Base-by-base conservation (phyloP, 2,797 vertebrate genomes). In the Holocentrus rufus region DNA sequence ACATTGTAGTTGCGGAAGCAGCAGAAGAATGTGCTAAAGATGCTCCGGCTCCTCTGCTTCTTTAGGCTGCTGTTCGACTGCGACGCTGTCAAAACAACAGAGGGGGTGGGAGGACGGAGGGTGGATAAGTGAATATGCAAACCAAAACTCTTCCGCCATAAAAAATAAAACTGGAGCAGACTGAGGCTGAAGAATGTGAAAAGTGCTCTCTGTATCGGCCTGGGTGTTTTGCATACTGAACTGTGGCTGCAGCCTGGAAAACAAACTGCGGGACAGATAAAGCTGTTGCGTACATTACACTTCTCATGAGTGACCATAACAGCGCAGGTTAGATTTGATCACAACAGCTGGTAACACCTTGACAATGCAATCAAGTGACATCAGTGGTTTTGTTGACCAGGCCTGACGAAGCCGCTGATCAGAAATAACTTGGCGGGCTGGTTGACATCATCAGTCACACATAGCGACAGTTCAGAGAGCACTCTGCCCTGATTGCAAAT, bases 1-100 rank as follows among this genome's bases (percentile, higher is more conserved):
- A 92, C 97, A 96, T 97, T 95, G 85, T 98, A 98, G 90, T 95
- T 95, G 72, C 97, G 96, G 92, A 99, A 96, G 91, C 97, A 99
- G 94, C 97, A 99, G 92, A 98, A 96, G 90, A 98, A 96, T 49
- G 96, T 96, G 92, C 96, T 96, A 90, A 98, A 97, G 93, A 98
- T 95, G 91, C 96, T 95, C 69, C 96, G 92, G 90, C 92, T 95
- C 77, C 96, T 95, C 87, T 97, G 96, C 92, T 98, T 98, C 92
- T 97, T 98, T 80, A 96, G 78, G 92, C 95, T 96, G 95, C 95
- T 93, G 91, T 93, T 96, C 69, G 96, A 96, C 92, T 97, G 96
- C 74, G 96, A 96, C 17, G 93, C 97, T 98, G 91, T 52, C 52
- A 46, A 44, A 60, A 79, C 20, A 80, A 65, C 18, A 72, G 18